phyloP scores from a whole-genome alignment of 2,888 invertebrate genomes.

The Aphidius colemani region DNA sequence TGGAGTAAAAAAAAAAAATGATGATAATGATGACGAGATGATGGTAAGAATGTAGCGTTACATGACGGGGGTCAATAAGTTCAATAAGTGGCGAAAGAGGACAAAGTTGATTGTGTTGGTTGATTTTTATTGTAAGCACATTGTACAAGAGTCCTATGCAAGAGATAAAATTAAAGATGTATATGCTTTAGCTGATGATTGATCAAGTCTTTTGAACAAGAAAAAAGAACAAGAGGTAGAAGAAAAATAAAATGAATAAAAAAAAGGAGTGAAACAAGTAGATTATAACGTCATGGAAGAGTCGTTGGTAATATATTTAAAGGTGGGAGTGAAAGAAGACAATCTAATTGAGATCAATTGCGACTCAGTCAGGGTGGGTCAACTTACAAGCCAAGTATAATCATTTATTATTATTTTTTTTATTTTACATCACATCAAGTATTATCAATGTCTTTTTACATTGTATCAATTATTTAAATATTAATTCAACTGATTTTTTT shows the following conservation, averaged over 20 bases:
- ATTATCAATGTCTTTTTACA: not conserved
- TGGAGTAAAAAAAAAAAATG: not conserved
- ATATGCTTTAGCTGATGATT: not conserved
- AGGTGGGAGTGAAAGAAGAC: constrained; percentile 31
- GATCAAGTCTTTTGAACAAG: not conserved
- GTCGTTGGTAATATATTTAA: not conserved
- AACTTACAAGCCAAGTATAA: constrained; percentile 48
- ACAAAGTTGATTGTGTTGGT: not conserved
- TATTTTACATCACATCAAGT: constrained; percentile 8
- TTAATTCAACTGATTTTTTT: too few relatives aligned
- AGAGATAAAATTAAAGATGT: not conserved
- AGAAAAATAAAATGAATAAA: not conserved
- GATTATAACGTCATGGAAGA: constrained; percentile 19
- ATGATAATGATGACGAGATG: not conserved
- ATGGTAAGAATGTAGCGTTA: not conserved
- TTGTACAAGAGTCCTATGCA: too few relatives aligned
- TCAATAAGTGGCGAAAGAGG: constrained; percentile 25
- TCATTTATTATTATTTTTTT: constrained; percentile 40
- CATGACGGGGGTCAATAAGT: constrained; percentile 14
- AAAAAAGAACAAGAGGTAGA: not conserved
- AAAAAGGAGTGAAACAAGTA: constrained; percentile 1
- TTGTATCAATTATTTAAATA: too few relatives aligned
- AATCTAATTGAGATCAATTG: constrained; percentile 57
- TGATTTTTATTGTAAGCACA: not conserved
- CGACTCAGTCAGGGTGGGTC: constrained; percentile 56